Base-by-base conservation (phyloP, 2,888 invertebrate genomes). In the Ferdinandea cuprea region DNA sequence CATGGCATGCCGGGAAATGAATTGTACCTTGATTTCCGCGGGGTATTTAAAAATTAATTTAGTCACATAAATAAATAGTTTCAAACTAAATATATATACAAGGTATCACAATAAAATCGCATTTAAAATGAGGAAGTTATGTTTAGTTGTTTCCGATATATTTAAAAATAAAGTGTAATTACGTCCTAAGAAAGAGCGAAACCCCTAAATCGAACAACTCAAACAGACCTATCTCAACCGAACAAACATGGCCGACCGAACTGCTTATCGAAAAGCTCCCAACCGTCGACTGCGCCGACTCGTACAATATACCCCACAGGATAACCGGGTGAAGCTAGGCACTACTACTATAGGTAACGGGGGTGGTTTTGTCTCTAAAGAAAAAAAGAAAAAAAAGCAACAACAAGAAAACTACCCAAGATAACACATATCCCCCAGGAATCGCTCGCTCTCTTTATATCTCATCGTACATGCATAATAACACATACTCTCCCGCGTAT, bases 401-500 rank as follows among this genome's bases (percentile, higher is more conserved):
- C n/a, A n/a, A n/a, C n/a, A 46, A 74, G 46, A 28, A 28, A 65
- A 48, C 71, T 76, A 76, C 44, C 78, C 65, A 72, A 83, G 78
- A 83, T 83, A 83, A 73, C 81, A 83, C 73, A 73, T 78, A 83
- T 83, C 83, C 83, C 81, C 83, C 78, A 83, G 83, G 83, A 83
- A 83, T 68, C 72, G 72, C 48, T 77, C 77, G 35, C 68, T 83
- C 81, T 81, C 76, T 68, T 63, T 48, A 78, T 68, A 83, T 78
- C 78, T 78, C 72, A 68, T 78, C 83, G 68, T 78, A 46, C 61
- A 68, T 78, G 69, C 32, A 78, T 66, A 72, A 66, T 54, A 66
- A 48, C 54, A 72, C 71, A 66, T 66, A 61, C 66, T 50, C 68
- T 78, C 77, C 63, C 52, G 40, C 72, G 77, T 44, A 66, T 74